Evolutionary conservation across 2,797 vertebrate genomes (phyloP).

Genomic region (Pipistrellus kuhlii): DNA sequence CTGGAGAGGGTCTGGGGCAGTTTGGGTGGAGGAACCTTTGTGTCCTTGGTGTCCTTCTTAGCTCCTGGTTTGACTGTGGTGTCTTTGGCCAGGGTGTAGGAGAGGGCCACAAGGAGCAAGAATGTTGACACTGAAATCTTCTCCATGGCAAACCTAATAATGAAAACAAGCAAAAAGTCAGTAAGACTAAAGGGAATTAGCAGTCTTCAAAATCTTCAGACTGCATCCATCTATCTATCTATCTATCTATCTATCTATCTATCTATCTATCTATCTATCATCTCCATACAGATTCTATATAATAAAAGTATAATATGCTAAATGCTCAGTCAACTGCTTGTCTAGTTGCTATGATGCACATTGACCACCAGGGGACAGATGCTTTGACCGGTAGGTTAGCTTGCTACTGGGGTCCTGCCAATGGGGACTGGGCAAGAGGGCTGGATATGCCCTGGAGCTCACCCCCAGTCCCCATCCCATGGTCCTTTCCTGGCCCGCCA

Average conservation of each 20-base stretch:
- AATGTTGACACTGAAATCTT: slow-evolving; percentile 87
- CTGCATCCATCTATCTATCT: background rate
- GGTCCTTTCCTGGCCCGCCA: too few species aligned
- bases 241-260: background rate
- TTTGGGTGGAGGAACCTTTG: slow-evolving; percentile 80
- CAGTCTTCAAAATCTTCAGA: background rate
- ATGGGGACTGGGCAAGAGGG: too few species aligned
- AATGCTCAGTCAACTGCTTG: too few species aligned
- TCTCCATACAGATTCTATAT: background rate
- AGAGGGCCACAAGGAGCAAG: slow-evolving; percentile 89
- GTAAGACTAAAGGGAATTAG: background rate
- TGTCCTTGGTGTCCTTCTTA: slow-evolving; percentile 86
- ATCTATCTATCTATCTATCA: background rate
- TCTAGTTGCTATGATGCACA: too few species aligned
- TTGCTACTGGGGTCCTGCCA: too few species aligned
- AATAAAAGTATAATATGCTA: too few species aligned
- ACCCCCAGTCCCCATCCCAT: too few species aligned
- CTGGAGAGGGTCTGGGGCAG: slow-evolving; percentile 95
- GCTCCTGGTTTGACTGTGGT: slow-evolving; percentile 85
- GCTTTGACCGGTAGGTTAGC: too few species aligned
- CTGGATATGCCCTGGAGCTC: too few species aligned
- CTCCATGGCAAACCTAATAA: slow-evolving; percentile 89
- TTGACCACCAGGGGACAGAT: too few species aligned
- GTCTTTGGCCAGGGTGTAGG: slow-evolving; percentile 89
- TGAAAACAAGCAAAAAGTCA: background rate